These are phyloP conservation scores for Urocitellus parryii DNA, from an alignment of 2,113 vertebrate genomes.

Conservation along the genomic window DNA sequence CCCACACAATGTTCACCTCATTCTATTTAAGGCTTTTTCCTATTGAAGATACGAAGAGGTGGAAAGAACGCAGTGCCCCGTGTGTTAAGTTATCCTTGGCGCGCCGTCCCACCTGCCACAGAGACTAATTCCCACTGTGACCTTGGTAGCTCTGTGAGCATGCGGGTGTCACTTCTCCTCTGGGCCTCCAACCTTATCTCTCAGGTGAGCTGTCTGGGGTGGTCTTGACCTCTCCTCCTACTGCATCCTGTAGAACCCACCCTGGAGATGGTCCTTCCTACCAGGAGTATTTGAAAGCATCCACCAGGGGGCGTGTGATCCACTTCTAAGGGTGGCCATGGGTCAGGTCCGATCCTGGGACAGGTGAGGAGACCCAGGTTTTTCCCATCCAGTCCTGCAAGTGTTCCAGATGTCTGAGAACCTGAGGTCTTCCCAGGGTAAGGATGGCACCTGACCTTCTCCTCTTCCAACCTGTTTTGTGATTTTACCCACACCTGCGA, in stretches of 20 bases:
- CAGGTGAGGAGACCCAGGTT: background rate
- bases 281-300: background rate
- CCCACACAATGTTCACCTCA: too few relatives aligned
- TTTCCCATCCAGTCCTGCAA: background rate
- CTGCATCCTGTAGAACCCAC: background rate
- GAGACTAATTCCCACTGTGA: background rate
- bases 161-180: background rate
- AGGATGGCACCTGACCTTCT: background rate
- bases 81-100: accelerated
- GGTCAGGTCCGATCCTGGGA: background rate
- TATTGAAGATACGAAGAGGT: background rate
- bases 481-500: background rate
- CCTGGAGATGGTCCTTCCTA: background rate
- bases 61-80: accelerated
- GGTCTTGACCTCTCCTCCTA: background rate
- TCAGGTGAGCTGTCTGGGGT: background rate
- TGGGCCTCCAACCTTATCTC: background rate
- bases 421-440: background rate
- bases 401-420: background rate
- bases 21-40: background rate
- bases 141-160: background rate
- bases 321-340: background rate
- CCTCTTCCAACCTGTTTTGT: background rate
- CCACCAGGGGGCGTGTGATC: constrained; percentile 66
- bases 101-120: accelerated